Conservation (phyloP, 2,888 invertebrate genomes). For the Plagodis dolabraria region DNA sequence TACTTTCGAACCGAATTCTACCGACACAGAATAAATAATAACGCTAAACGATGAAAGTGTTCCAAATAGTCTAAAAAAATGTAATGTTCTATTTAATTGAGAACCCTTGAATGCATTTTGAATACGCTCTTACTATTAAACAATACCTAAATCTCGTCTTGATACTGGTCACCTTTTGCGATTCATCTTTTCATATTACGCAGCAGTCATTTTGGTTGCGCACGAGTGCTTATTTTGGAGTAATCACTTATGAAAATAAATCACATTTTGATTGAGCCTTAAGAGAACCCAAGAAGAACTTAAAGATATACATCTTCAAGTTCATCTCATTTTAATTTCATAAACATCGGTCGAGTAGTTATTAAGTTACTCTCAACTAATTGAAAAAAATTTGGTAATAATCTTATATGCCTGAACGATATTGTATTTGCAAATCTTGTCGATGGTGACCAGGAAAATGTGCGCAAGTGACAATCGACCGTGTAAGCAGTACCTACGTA, state of each 20-base stretch:
- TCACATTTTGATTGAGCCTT: constrained; percentile 12
- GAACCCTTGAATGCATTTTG: constrained; percentile 22
- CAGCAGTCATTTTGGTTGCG: constrained; percentile 1
- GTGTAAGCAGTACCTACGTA: no score
- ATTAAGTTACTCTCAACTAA: no score
- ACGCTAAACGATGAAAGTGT: constrained; percentile 41
- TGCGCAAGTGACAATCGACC: no score
- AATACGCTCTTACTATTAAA: constrained; percentile 17
- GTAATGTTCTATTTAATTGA: constrained; percentile 32
- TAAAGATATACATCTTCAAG: no score
- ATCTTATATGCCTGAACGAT: no score
- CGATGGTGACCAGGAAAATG: no score
- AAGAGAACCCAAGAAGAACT: no score
- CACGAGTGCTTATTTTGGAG: constrained; percentile 15
- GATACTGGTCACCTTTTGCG: not conserved
- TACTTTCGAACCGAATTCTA: constrained; percentile 52
- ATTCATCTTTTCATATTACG: constrained; percentile 6
- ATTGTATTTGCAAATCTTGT: no score
- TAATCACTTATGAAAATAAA: constrained; percentile 14
- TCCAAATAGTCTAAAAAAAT: constrained; percentile 44
- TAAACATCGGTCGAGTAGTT: no score
- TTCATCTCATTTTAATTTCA: no score
- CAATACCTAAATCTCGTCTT: not conserved
- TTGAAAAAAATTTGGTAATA: no score
- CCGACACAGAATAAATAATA: constrained; percentile 24